Percentiles rank a stretch among this genome's conserved stretches.
These are phyloP conservation scores for Ornithoptera priamus DNA, from an alignment of 2,888 invertebrate genomes.

Conservation along the genomic window DNA sequence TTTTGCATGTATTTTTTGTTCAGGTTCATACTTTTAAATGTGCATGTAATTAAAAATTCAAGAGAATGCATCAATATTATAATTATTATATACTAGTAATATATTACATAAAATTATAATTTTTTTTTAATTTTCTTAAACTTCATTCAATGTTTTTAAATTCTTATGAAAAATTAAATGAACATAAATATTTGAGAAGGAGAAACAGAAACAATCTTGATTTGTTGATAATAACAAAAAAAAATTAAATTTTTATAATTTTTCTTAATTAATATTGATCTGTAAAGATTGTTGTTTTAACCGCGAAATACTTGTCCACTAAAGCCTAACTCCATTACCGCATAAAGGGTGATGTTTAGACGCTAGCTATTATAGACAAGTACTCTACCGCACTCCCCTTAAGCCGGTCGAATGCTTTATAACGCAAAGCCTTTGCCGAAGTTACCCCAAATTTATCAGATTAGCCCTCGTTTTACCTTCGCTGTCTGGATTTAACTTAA, in stretches of 20 bases:
- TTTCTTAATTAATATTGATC: slow-evolving; percentile 28
- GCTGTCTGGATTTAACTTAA: slow-evolving; percentile 4
- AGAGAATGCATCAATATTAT: too few relatives aligned
- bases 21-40: too few relatives aligned
- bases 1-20: too few relatives aligned
- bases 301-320: slow-evolving; percentile 53
- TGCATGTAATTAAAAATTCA: too few relatives aligned
- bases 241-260: slow-evolving; percentile 2
- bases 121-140: too few relatives aligned
- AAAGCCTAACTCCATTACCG: slow-evolving; percentile 62
- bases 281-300: slow-evolving; percentile 45
- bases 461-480: slow-evolving; percentile 9
- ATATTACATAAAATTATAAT: too few relatives aligned
- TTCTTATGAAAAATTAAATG: too few relatives aligned
- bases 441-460: slow-evolving; percentile 28
- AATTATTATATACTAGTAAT: too few relatives aligned
- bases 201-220: too few relatives aligned
- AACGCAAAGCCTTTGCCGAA: slow-evolving; percentile 28
- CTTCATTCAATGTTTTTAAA: too few relatives aligned
- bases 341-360: slow-evolving; percentile 59
- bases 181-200: too few relatives aligned
- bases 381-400: slow-evolving; percentile 37
- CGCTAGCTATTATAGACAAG: slow-evolving; percentile 52
- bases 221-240: too few relatives aligned
- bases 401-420: slow-evolving; percentile 57